These are phyloP conservation scores for Mus pahari DNA, from an alignment of 2,113 vertebrate genomes.

Conservation along the genomic window DNA sequence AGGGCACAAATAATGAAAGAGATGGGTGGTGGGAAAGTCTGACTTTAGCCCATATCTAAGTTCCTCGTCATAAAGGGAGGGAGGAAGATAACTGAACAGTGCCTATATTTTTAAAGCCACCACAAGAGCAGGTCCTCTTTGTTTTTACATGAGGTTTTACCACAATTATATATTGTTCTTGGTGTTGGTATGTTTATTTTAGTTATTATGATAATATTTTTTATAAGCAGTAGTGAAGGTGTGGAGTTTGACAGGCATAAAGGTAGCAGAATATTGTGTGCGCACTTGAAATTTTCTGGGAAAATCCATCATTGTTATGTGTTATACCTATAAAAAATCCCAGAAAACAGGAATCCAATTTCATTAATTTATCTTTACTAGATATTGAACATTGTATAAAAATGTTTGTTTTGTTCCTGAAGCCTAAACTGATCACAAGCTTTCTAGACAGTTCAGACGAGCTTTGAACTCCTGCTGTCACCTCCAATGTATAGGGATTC, in stretches of 20 bases:
- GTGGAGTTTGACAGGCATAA: slow-evolving; percentile 24
- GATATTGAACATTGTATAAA: not conserved
- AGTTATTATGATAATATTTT: slow-evolving; percentile 55
- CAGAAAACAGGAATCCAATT: not conserved
- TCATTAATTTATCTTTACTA: slow-evolving; percentile 8
- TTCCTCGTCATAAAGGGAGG: not conserved
- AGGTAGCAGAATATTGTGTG: slow-evolving; percentile 6
- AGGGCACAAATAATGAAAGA: not conserved
- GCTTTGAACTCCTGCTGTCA: not conserved
- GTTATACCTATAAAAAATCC: not conserved
- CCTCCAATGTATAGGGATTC: not conserved
- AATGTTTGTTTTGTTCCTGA: not conserved
- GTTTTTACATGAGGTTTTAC: slow-evolving; percentile 54
- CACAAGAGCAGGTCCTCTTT: not conserved
- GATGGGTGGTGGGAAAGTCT: not conserved
- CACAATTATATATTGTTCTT: slow-evolving; percentile 58
- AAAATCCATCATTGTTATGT: slow-evolving; percentile 13
- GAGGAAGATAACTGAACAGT: not conserved
- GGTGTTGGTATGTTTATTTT: slow-evolving; percentile 27
- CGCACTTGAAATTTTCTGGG: slow-evolving; percentile 26
- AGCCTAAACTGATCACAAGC: not conserved
- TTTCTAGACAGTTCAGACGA: not conserved
- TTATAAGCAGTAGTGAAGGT: slow-evolving; percentile 21
- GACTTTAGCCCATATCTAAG: not conserved
- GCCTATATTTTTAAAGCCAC: not conserved